phyloP scores from a whole-genome alignment of 2,113 vertebrate species.

The Pituophis catenifer region DNA sequence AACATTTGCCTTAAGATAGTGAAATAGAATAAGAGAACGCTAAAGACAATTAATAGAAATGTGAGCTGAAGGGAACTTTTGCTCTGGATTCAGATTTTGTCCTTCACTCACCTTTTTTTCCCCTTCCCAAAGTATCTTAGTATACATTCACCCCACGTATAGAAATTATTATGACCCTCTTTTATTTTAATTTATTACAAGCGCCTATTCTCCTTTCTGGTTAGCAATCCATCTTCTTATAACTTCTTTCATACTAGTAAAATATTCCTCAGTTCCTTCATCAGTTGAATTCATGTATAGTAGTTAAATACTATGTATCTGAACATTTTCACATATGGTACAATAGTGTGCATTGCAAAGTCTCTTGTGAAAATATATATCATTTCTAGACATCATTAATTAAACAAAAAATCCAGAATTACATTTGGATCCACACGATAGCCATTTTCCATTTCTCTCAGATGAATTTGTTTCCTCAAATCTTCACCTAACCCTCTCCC shows the following conservation, averaged over 20 bases:
- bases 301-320: not conserved
- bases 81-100: not conserved
- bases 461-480: not conserved
- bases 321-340: not conserved
- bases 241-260: not conserved
- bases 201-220: not conserved
- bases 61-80: not conserved
- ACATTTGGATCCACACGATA: not conserved
- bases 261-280: not conserved
- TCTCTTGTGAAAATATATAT: not conserved
- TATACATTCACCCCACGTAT: not conserved
- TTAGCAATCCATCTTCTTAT: not conserved
- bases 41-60: not conserved
- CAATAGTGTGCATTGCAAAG: not conserved
- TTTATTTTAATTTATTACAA: constrained; percentile 2
- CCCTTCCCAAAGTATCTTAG: not conserved
- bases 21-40: not conserved
- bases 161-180: not conserved
- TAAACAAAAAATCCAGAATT: not conserved
- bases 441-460: not conserved
- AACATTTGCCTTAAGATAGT: not conserved
- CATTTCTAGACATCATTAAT: not conserved
- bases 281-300: not conserved
- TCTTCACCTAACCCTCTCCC: not conserved
- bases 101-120: not conserved